Conservation (phyloP, 2,888 invertebrate genomes). For the Rhaphigaster nebulosa region DNA sequence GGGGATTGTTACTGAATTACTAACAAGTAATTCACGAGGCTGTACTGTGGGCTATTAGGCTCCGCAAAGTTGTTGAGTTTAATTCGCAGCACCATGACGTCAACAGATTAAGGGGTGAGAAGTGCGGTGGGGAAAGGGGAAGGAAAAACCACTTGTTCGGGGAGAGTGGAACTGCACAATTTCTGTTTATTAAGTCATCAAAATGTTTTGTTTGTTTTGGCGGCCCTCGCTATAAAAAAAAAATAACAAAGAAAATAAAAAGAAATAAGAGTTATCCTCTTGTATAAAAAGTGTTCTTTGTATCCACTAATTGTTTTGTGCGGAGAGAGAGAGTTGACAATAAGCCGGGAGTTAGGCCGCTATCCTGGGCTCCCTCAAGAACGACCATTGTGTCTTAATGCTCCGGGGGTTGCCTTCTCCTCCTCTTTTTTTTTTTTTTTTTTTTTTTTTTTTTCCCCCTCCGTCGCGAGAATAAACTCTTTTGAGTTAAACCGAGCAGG, state of each 20-base stretch:
- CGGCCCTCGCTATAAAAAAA: neutral
- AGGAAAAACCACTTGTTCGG: constrained; percentile 24
- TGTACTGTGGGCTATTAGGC: constrained; percentile 1
- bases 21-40: neutral
- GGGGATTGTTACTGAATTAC: neutral
- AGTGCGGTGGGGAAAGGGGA: neutral
- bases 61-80: neutral
- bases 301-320: constrained; percentile 54
- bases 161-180: constrained; percentile 11
- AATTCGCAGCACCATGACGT: neutral
- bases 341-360: constrained; percentile 25
- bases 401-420: neutral
- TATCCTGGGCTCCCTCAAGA: constrained; percentile 42
- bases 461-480: constrained; percentile 56
- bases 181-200: constrained; percentile 53
- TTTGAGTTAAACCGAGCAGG: constrained; percentile 58
- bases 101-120: constrained; percentile 21
- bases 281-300: constrained; percentile 52
- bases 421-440: constrained; percentile 13
- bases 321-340: constrained; percentile 14
- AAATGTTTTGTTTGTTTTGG: constrained; percentile 44
- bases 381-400: constrained; percentile 53
- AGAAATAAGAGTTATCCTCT: constrained; percentile 52
- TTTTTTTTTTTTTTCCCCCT: constrained; percentile 42
- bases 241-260: constrained; percentile 9